Base-by-base conservation (phyloP, 2,888 invertebrate species). In the Dendrolimus pini region DNA sequence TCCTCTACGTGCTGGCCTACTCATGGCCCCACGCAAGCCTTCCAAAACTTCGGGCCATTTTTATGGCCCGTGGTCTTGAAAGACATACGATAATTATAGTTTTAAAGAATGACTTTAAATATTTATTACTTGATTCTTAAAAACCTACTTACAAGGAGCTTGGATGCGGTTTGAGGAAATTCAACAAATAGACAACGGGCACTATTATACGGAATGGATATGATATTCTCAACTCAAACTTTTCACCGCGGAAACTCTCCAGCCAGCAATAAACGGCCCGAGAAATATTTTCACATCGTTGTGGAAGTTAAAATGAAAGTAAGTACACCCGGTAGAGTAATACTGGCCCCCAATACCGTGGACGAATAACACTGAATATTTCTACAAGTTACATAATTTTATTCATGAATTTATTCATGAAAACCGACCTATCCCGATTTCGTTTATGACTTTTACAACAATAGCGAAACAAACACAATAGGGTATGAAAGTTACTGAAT, bases 281-380 rank as follows among this genome's bases (percentile, higher is more conserved):
- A 82, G 86, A 84, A 85, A 89, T 89, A 88, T 89, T 89, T 88
- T 88, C 89, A 88, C 89, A 83, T 89, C 88, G 88, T 89, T 86
- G 82, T 80, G 84, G 82, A 86, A 87, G 87, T 88, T 89, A 83
- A 86, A 89, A 88, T 88, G 88, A 88, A 88, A 85, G 82, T 85
- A 89, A 89, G 75, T 82, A 80, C 79, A 82, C 89, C 89, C 89
- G 56, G 77, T 75, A 83, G 89, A 78, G 85, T 83, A 73, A 85
- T 89, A 80, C 72, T 72, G 66, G 73, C 71, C 77, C 79, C 77
- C 72, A 65, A 66, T 70, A 72, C 73, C 77, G 75, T 73, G 81
- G 78, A 78, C 78, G 80, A 81, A 80, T 82, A 83, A 83, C 80
- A 75, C 77, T 74, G 81, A 79, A 82, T 82, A 83, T 84, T 85